phyloP scores from a whole-genome alignment of 2,888 invertebrate genomes.

The Melanophora roralis region DNA sequence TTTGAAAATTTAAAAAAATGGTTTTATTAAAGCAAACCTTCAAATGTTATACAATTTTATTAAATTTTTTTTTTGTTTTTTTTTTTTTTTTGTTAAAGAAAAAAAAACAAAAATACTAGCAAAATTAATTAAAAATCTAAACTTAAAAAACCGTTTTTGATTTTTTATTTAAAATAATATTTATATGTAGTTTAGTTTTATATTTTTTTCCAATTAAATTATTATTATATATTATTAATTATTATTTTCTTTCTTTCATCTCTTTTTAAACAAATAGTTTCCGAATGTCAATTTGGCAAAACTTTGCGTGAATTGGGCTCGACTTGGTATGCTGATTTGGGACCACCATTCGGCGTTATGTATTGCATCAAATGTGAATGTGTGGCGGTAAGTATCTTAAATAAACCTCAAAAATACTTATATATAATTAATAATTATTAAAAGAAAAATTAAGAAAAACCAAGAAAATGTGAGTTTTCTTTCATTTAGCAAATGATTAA shows the following conservation, averaged over 20 bases:
- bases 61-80: no score
- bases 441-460: no score
- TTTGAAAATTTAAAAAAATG: no score
- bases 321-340: slow-evolving; percentile 94
- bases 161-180: background rate
- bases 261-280: slow-evolving; percentile 77
- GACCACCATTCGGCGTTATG: slow-evolving; percentile 95
- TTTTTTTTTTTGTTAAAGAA: no score
- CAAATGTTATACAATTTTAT: no score
- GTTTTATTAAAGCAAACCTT: slow-evolving; percentile 17
- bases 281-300: slow-evolving; percentile 96
- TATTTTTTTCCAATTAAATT: background rate
- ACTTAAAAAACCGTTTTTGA: background rate
- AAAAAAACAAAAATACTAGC: background rate
- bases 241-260: slow-evolving; percentile 13
- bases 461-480: background rate
- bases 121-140: background rate
- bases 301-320: slow-evolving; percentile 91
- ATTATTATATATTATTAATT: background rate
- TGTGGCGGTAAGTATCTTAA: slow-evolving; percentile 87
- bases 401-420: slow-evolving; percentile 2
- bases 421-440: background rate
- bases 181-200: background rate
- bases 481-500: slow-evolving; percentile 68
- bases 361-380: slow-evolving; percentile 98